phyloP scores from a whole-genome alignment of 1,140 invertebrate species.

The Ladona fulva region DNA sequence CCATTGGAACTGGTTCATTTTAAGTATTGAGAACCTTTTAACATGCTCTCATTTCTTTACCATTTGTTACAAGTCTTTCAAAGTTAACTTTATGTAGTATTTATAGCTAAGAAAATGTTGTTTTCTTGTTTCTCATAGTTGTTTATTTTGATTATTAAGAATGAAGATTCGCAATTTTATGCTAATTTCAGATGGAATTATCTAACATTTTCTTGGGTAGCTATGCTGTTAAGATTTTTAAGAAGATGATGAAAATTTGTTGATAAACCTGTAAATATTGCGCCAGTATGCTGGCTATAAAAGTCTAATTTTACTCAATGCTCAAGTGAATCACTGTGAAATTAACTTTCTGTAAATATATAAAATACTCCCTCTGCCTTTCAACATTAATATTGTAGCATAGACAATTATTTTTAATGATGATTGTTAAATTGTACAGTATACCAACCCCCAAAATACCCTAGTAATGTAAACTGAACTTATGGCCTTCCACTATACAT shows the following conservation, averaged over 20 bases:
- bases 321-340: not conserved
- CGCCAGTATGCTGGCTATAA: not conserved
- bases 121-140: not conserved
- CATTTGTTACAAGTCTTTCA: not conserved
- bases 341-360: not conserved
- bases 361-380: not conserved
- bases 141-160: not conserved
- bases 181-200: not conserved
- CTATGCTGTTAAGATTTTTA: not conserved
- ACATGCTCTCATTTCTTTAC: not conserved
- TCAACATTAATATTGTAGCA: not conserved
- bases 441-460: not conserved
- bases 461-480: not conserved
- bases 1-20: no score
- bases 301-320: not conserved
- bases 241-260: not conserved
- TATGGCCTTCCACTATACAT: slow-evolving; percentile 1
- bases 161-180: not conserved
- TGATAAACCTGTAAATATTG: not conserved
- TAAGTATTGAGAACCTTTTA: not conserved
- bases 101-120: not conserved
- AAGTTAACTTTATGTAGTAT: not conserved
- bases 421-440: not conserved
- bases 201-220: not conserved
- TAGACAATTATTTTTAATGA: not conserved